These are phyloP conservation scores for zebrafish (Danio rerio) DNA, from an alignment of 2,113 vertebrate genomes.

Conservation along the genomic window GRCz12tu NC_133176.1:49150501-49151000, in stretches of 20 bases:
- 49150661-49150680: slow-evolving; percentile 6
- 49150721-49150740: background rate
- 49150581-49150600: slow-evolving; percentile 63
- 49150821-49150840: background rate
- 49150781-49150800: background rate
- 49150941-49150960: slow-evolving; percentile 57
- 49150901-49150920: slow-evolving; percentile 26
- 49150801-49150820: background rate
- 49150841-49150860: background rate
- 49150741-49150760: background rate
- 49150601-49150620: slow-evolving; percentile 59
- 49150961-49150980: slow-evolving; percentile 41
- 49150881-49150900: slow-evolving; percentile 56
- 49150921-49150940: slow-evolving; percentile 39
- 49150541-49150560: slow-evolving; percentile 6
- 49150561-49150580: slow-evolving; percentile 61
- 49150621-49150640: slow-evolving; percentile 47
- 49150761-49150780: slow-evolving; percentile 7
- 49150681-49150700: slow-evolving; percentile 12
- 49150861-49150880: slow-evolving; percentile 18
- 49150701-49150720: slow-evolving; percentile 2
- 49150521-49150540: slow-evolving; percentile 33
- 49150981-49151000: slow-evolving; percentile 42
- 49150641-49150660: background rate
- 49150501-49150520: slow-evolving; percentile 67